Evolutionary conservation across 2,797 vertebrate species (phyloP), one percentile per base, ranked within the genome.

Genomic region (Sitta carolinensis): DNA sequence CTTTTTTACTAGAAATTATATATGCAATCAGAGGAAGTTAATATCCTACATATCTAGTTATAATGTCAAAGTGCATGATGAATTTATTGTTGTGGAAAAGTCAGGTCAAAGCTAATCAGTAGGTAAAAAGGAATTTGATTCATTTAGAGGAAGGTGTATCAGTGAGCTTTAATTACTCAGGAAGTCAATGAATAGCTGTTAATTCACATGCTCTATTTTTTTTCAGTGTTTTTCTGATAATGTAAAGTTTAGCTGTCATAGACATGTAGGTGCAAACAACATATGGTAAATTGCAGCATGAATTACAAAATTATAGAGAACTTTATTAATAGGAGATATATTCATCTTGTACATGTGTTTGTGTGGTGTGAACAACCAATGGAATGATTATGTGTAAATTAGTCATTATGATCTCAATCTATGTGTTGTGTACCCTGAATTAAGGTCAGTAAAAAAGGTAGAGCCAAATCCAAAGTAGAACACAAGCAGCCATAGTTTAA

Each of bases 61-160:
- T 40, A 84, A 69, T 45, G 17, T 72, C 23, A 38, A 75, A 94
- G 16, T 82, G 27, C 6, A 20, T 75, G 22, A 9, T 23, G 92
- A 66, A 89, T 84, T 89, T 92, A 84, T 54, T 87, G 12, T 48
- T 84, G 45, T 77, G 47, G 29, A 96, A 94, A 16, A 75, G 73
- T 59, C 61, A 79, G 18, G 29, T 87, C 34, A 66, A 85, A 80
- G 20, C 14, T 74, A 77, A 59, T 76, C 34, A 38, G 34, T 36
- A 76, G 20, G 57, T 48, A 74, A 81, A 23, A 63, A 36, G 20
- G 11, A 38, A n/a, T 81, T 82, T 69, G 30, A 77, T 94, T 90
- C 1, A 67, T 69, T 91, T 27, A 26, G n/a, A 74, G 30, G 20
- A 78, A 92, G 88, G 68, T 47, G 19, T 40, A 30, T 16, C 27